These are phyloP conservation scores for Dryocosmus kuriphilus DNA, from an alignment of 2,888 invertebrate species.

Conservation along the genomic window DNA sequence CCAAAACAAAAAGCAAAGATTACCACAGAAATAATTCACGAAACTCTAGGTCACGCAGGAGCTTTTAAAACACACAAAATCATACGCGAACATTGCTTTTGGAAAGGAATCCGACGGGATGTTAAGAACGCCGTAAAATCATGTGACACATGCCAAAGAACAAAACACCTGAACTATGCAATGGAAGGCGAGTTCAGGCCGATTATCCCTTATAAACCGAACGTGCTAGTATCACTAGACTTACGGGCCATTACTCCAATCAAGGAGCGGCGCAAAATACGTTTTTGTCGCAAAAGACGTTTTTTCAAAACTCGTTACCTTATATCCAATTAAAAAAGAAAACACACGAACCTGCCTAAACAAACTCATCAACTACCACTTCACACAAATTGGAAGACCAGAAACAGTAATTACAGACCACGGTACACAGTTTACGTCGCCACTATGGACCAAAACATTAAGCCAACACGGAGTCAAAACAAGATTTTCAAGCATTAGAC, in stretches of 20 bases:
- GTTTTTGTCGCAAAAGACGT: background rate
- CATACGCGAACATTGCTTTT: too few species aligned
- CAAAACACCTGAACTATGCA: background rate
- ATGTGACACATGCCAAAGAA: background rate
- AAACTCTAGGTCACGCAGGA: too few species aligned
- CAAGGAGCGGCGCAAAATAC: background rate
- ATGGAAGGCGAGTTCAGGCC: background rate
- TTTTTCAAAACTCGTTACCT: background rate
- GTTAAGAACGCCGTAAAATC: too few species aligned
- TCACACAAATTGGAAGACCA: background rate
- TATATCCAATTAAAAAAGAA: background rate
- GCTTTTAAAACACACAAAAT: too few species aligned
- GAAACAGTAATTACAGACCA: background rate
- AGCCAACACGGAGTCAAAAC: background rate
- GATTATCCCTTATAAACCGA: background rate
- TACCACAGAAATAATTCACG: too few species aligned
- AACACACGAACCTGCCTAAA: background rate
- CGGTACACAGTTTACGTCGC: background rate
- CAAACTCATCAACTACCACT: background rate
- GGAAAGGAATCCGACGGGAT: too few species aligned
- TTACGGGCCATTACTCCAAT: background rate
- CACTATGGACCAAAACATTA: background rate
- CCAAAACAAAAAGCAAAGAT: too few species aligned
- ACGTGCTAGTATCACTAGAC: background rate
- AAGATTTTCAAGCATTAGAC: background rate